Evolutionary conservation across 2,113 vertebrate species (phyloP).

Genomic region (Lepisosteus osseus): DNA sequence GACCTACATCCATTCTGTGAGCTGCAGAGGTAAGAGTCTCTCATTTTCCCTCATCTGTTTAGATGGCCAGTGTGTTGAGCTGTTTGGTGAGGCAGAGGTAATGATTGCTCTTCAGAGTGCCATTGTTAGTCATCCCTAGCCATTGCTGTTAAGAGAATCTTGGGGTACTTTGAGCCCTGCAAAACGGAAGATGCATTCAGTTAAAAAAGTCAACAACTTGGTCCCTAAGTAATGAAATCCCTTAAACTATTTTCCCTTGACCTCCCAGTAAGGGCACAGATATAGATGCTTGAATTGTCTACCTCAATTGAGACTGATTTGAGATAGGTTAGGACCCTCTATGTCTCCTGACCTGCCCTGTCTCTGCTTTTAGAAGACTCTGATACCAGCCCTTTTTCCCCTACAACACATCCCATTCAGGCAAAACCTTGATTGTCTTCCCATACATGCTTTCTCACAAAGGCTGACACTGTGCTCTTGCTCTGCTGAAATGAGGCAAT

Average conservation of each 20-base stretch:
- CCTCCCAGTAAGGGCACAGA: not conserved
- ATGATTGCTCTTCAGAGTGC: not conserved
- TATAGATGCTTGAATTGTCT: not conserved
- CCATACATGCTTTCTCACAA: not conserved
- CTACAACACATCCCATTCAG: not conserved
- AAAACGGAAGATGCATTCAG: no score
- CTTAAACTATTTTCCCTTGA: not conserved
- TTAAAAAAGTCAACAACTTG: no score
- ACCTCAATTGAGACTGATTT: not conserved
- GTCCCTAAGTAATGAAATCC: no score
- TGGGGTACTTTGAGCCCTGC: no score
- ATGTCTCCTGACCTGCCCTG: constrained; percentile 2
- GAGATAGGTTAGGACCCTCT: not conserved
- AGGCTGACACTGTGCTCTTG: not conserved
- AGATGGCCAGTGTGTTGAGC: constrained; percentile 4
- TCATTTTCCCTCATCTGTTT: constrained; percentile 11
- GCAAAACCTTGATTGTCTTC: not conserved
- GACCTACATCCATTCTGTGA: constrained; percentile 50
- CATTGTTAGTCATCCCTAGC: no score
- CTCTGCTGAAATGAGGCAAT: not conserved
- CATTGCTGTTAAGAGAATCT: no score
- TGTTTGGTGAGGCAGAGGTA: not conserved
- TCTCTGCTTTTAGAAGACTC: not conserved
- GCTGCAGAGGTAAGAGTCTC: constrained; percentile 12
- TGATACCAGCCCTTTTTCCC: not conserved